phyloP scores from a whole-genome alignment of 2,888 invertebrate genomes.

The Morpho deidamia region DNA sequence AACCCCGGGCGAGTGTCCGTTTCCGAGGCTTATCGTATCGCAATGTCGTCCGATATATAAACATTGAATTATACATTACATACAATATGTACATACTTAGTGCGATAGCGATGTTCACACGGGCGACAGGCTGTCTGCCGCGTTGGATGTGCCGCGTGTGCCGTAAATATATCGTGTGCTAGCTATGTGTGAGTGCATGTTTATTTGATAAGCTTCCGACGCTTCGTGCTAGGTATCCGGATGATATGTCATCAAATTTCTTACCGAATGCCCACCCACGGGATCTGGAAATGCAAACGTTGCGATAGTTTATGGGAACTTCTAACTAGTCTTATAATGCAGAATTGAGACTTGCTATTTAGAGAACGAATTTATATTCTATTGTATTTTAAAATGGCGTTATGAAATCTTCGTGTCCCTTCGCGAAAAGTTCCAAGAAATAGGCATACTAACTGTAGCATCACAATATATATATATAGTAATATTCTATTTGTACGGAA shows the following conservation, averaged over 20 bases:
- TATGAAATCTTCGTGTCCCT: too few relatives aligned
- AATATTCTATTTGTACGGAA: too few relatives aligned
- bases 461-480: too few relatives aligned
- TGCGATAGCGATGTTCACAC: conserved; percentile 68
- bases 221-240: conserved; percentile 62
- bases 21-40: conserved; percentile 48
- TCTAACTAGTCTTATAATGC: neutral
- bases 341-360: neutral
- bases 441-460: too few relatives aligned
- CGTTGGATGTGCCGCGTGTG: conserved; percentile 57
- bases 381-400: neutral
- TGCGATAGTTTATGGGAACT: conserved; percentile 9
- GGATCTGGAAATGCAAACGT: conserved; percentile 28
- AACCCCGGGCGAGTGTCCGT: conserved; percentile 33
- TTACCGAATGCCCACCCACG: conserved; percentile 57
- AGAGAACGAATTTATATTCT: neutral
- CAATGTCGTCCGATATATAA: conserved; percentile 46
- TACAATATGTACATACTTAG: conserved; percentile 59
- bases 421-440: too few relatives aligned
- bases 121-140: conserved; percentile 76
- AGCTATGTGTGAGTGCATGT: conserved; percentile 62
- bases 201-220: conserved; percentile 75
- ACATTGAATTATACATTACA: conserved; percentile 59
- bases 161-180: conserved; percentile 52
- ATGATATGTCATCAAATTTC: conserved; percentile 63